Evolutionary conservation across 2,797 vertebrate genomes (phyloP).

Genomic region (Xiphorhynchus erythropygius): DNA sequence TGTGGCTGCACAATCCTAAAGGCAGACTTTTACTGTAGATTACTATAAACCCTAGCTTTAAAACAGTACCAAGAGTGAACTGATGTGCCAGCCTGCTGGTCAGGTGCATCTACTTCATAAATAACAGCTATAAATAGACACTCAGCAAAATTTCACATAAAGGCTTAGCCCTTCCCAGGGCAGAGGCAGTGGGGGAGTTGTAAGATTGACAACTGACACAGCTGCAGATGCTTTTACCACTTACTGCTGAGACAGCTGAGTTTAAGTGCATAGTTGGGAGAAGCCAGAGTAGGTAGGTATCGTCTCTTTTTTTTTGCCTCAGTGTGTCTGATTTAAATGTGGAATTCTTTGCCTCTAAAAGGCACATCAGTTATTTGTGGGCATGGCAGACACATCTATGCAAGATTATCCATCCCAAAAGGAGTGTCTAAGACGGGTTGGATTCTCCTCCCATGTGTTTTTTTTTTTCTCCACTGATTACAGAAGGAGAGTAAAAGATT

Average conservation of each 20-base stretch:
- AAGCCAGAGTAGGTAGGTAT: neutral
- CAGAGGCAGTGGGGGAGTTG: neutral
- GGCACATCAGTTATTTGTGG: neutral
- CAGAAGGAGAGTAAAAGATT: neutral
- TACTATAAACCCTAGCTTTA: neutral
- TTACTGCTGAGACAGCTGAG: conserved; percentile 6
- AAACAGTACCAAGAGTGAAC: neutral
- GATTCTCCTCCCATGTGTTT: neutral
- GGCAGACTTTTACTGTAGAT: neutral
- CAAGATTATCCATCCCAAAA: neutral
- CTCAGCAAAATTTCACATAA: neutral
- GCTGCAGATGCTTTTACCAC: conserved; percentile 1
- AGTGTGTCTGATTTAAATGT: neutral
- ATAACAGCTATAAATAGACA: neutral
- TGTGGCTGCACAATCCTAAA: neutral
- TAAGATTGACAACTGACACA: neutral
- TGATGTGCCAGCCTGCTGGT: neutral
- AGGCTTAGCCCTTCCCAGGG: neutral
- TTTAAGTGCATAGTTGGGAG: neutral
- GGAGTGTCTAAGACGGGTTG: neutral
- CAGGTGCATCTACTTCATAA: conserved; percentile 11
- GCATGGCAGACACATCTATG: neutral
- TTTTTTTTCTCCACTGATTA: neutral
- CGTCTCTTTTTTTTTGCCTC: neutral
- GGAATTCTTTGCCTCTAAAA: neutral